A percentile compares a stretch with the other conserved stretches of the same genome.
Evolutionary conservation across 1,140 invertebrate species (phyloP).

Genomic region (Rhagoletis pomonella): DNA sequence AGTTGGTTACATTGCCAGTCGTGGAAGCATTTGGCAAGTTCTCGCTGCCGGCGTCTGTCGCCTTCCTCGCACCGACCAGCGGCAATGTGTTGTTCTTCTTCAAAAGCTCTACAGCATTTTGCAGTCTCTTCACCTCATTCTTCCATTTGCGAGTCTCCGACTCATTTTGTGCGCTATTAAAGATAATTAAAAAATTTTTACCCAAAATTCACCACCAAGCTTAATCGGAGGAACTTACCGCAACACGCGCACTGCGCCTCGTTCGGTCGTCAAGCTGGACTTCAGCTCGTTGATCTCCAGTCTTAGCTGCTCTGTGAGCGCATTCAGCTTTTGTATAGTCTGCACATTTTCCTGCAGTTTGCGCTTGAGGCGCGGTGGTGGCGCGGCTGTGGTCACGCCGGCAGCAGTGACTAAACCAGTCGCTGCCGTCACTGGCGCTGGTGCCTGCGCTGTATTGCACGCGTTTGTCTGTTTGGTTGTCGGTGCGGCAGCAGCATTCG

Average conservation of each 20-base stretch:
- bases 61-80: slow-evolving; percentile 34
- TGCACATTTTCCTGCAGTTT: slow-evolving; percentile 71
- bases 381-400: slow-evolving; percentile 57
- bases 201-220: neutral
- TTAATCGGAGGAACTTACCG: slow-evolving; percentile 60
- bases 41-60: slow-evolving; percentile 43
- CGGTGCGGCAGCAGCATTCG: neutral
- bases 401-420: slow-evolving; percentile 58
- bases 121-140: slow-evolving; percentile 69
- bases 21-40: slow-evolving; percentile 62
- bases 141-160: slow-evolving; percentile 72
- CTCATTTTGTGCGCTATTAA: slow-evolving; percentile 70
- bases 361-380: slow-evolving; percentile 69
- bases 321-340: slow-evolving; percentile 72
- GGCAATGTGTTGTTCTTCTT: slow-evolving; percentile 61
- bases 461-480: neutral
- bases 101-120: slow-evolving; percentile 65
- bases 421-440: slow-evolving; percentile 11
- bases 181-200: neutral
- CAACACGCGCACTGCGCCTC: slow-evolving; percentile 68
- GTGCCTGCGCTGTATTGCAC: neutral
- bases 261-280: slow-evolving; percentile 68
- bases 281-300: slow-evolving; percentile 72
- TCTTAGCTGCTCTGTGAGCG: slow-evolving; percentile 70
- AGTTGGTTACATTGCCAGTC: slow-evolving; percentile 63